Base-by-base conservation (phyloP, 2,113 vertebrate species). In the Prietella phreatophila region DNA sequence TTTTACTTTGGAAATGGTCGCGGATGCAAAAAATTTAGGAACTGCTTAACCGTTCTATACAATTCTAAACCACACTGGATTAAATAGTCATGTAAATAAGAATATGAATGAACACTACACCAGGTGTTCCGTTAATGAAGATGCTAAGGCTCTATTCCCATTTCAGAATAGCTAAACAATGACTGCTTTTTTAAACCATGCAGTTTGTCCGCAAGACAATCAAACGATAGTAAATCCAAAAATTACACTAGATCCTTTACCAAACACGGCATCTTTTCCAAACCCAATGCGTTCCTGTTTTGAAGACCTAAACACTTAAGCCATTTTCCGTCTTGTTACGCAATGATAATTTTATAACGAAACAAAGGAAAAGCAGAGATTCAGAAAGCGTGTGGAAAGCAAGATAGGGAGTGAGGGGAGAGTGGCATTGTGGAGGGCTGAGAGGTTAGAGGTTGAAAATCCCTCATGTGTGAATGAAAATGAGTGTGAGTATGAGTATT, bases 361-460 rank as follows among this genome's bases (percentile, higher is more conserved):
- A 85, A 81, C 80, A 85, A 82, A 73, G 50, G 60, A 69, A 42
- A 27, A 30, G 25, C 14, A 69, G 61, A 42, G 60, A 39, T 82
- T 73, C n/a, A 82, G 82, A 87, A 85, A 85, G 82, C 25, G 67
- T 36, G 81, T 42, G 60, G 60, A 85, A 69, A 83, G 65, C 9
- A 36, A 75, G 50, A 85, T 27, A 39, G 47, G 9, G 47, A 11
- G 30, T 50, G 78, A 53, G 22, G 36, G 11, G 56, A 67, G 47
- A 58, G 84, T 71, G 61, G 75, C 5, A 85, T 55, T 86, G 67
- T 73, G 20, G 69, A 50, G 75, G 89, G 87, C 55, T 65, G 15
- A 85, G n/a, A 53, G 89, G 87, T 91, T 53, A 89, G 83, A 90
- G 90, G 87, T 88, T 76, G 69, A 39, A 36, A 80, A 69, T 90